Percentiles rank a stretch among this genome's conserved stretches.
Conservation (phyloP, 2,113 vertebrate genomes). For the Oreocharis arfaki region DNA sequence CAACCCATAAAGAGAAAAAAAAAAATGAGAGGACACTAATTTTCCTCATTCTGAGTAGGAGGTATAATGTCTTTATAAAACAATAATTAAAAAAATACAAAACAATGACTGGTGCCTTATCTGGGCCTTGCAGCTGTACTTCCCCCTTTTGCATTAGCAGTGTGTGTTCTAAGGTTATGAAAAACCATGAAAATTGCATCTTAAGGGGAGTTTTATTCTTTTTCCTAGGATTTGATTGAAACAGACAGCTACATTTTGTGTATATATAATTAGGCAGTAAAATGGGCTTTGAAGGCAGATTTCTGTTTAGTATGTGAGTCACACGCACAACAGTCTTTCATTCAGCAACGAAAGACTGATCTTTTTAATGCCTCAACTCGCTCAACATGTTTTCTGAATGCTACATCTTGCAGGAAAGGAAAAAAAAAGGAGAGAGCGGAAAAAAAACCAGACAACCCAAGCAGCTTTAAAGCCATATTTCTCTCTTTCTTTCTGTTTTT, state of each 20-base stretch:
- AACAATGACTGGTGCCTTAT: constrained; percentile 77
- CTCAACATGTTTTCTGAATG: constrained; percentile 79
- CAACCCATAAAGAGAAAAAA: not conserved
- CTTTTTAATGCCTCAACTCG: constrained; percentile 78
- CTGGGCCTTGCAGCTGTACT: constrained; percentile 75
- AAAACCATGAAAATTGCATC: constrained; percentile 80
- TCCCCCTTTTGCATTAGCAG: constrained; percentile 62
- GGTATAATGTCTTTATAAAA: constrained; percentile 79
- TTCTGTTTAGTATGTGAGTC: constrained; percentile 84
- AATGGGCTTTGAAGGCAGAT: constrained; percentile 82
- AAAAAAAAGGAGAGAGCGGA: not conserved
- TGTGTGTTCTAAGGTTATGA: constrained; percentile 74
- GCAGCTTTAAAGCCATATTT: constrained; percentile 56
- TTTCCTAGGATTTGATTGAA: constrained; percentile 82
- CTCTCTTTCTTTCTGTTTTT: constrained; percentile 11
- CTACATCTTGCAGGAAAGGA: constrained; percentile 56
- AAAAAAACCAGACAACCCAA: not conserved
- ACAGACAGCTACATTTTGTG: constrained; percentile 85
- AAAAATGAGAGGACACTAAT: constrained; percentile 56
- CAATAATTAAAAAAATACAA: constrained; percentile 79
- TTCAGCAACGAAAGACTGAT: constrained; percentile 79
- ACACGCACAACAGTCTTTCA: constrained; percentile 78
- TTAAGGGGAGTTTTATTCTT: constrained; percentile 80
- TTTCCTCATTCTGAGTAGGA: constrained; percentile 67
- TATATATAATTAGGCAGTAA: constrained; percentile 86